Evolutionary conservation across 2,888 invertebrate species (phyloP).

Genomic region (Folsomia manolachei): DNA sequence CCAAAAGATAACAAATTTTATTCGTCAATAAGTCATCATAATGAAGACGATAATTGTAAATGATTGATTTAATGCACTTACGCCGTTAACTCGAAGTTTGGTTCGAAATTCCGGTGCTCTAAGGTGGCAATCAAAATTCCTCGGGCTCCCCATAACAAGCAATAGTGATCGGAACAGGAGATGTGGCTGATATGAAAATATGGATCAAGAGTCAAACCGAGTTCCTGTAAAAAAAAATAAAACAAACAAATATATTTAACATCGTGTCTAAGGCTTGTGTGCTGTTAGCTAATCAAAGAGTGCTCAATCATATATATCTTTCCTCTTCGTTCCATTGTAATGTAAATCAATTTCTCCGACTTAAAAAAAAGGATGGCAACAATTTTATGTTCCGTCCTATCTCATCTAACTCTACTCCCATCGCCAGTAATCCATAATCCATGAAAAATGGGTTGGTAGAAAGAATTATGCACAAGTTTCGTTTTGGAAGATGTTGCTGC

Average conservation of each 20-base stretch:
- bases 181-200: slow-evolving; percentile 6
- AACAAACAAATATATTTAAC: too few species aligned
- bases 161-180: neutral
- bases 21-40: neutral
- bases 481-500: neutral
- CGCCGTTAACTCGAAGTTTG: neutral
- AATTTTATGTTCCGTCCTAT: neutral
- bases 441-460: neutral
- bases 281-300: too few species aligned
- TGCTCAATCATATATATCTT: too few species aligned
- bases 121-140: slow-evolving; percentile 7
- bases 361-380: too few species aligned
- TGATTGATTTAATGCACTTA: neutral
- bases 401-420: too few species aligned
- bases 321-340: too few species aligned
- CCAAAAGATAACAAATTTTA: too few species aligned
- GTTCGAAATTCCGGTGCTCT: neutral
- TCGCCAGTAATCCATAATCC: neutral
- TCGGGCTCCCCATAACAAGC: slow-evolving; percentile 18
- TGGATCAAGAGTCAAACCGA: neutral
- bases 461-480: too few species aligned
- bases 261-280: too few species aligned
- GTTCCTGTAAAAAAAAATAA: slow-evolving; percentile 14
- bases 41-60: neutral
- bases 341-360: too few species aligned